phyloP scores from a whole-genome alignment of 1,140 invertebrate species.

The Pentalonia nigronervosa region DNA sequence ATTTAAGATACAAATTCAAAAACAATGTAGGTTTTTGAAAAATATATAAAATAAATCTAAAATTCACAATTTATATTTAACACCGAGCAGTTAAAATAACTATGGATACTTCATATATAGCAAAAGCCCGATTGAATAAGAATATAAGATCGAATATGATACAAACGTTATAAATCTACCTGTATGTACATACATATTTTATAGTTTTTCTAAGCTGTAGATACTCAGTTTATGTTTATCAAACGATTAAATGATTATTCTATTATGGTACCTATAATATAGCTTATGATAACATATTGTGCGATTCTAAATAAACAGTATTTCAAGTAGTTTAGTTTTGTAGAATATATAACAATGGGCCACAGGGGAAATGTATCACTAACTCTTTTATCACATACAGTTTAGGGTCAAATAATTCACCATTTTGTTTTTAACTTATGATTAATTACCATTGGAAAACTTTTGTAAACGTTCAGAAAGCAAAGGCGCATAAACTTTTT shows the following conservation, averaged over 20 bases:
- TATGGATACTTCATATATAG: neutral
- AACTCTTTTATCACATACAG: neutral
- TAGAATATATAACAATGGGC: neutral
- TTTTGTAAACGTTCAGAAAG: neutral
- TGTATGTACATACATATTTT: neutral
- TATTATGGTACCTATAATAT: neutral
- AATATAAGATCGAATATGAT: no score
- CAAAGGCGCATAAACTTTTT: slow-evolving; percentile 19
- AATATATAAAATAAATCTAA: neutral
- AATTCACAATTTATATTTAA: neutral
- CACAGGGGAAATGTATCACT: neutral
- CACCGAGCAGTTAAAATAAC: neutral
- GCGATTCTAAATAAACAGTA: neutral
- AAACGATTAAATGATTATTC: neutral
- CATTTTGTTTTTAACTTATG: slow-evolving; percentile 43
- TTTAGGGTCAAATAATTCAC: neutral
- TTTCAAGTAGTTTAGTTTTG: neutral
- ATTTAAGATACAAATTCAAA: neutral
- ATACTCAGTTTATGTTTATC: neutral
- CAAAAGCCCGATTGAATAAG: neutral
- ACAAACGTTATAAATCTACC: no score
- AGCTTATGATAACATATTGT: neutral
- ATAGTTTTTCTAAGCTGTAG: neutral
- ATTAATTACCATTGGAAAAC: slow-evolving; percentile 37
- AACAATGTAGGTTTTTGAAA: neutral